phyloP scores from a whole-genome alignment of 2,888 invertebrate species.

The Nipponacmea schrenckii region DNA sequence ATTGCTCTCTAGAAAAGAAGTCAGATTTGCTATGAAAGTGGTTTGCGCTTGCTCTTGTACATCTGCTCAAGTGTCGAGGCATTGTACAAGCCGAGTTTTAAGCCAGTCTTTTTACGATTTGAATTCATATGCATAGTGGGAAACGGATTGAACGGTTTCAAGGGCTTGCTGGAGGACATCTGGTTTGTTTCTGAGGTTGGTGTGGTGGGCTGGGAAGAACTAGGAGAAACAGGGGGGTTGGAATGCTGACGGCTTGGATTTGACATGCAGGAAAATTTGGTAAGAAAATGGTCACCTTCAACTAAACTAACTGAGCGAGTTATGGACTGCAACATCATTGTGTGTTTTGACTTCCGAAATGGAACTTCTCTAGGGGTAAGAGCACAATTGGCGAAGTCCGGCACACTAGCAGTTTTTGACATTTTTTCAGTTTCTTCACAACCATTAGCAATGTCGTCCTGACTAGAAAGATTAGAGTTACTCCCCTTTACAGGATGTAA shows the following conservation, averaged over 20 bases:
- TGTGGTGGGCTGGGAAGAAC: constrained; percentile 9
- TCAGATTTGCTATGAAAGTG: no score
- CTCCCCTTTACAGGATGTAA: not conserved
- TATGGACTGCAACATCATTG: not conserved
- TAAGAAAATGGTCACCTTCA: constrained; percentile 1
- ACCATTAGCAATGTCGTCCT: no score
- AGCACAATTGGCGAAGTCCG: not conserved
- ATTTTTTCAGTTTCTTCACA: no score
- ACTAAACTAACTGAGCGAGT: not conserved
- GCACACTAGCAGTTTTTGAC: not conserved
- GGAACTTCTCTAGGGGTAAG: not conserved
- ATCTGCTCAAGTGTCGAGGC: constrained; percentile 43
- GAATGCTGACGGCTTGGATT: not conserved
- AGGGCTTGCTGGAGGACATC: constrained; percentile 19
- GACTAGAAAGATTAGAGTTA: not conserved
- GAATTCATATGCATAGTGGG: constrained; percentile 61
- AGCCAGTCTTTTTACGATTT: constrained; percentile 59
- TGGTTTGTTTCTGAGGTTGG: constrained; percentile 5
- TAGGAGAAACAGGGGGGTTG: not conserved
- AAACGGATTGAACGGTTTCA: constrained; percentile 62
- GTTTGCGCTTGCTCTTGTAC: no score
- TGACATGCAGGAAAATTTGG: constrained; percentile 21
- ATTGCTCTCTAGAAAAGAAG: no score
- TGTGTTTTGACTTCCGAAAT: not conserved
- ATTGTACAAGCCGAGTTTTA: constrained; percentile 64